Evolutionary conservation across 2,888 invertebrate genomes (phyloP), one percentile per base, ranked within the genome.

Genomic region (Caenorhabditis angaria): DNA sequence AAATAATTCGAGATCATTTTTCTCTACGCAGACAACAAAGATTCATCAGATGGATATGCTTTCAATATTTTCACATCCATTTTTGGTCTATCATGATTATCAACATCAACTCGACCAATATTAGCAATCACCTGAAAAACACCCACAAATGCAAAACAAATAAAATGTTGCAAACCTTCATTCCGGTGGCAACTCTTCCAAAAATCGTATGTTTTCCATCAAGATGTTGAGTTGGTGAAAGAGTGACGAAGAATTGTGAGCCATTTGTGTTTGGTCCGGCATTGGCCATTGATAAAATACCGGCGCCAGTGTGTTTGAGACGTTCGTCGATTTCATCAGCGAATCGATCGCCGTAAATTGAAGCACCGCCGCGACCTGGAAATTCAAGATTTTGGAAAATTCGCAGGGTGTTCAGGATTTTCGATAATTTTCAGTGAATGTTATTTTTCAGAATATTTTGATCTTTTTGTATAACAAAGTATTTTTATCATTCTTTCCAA

Each of bases 161-260:
- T 3, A 24, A 24, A 18, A 48, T 10, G 18, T 18, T n/a, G n/a
- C 20, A 28, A 29, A 82, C 85, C 77, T 85, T 87, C 82, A 86
- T 85, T 66, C 86, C 86, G 24, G 84, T 80, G 18, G 80, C 77
- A 55, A 86, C 68, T 56, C 86, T 65, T 4, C 89, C 99, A 89
- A 99, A 99, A 87, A 99, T 95, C 1, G 96, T 91, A 89, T 99
- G 97, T 88, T 97, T 97, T 14, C 94, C 94, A 90, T 99, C 97
- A 47, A 99, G 90, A 95, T 97, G 97, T 85, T 97, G 96, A 0
- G 96, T 94, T 0, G 97, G 96, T 0, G 93, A 95, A 70, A 99
- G 89, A 0, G 97, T 96, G 57, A 99, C 94, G 85, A 97, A 99
- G 90, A 99, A 99, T 88, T 99, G 99, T 32, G 95, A 96, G 2